A percentile compares a stretch with the other conserved stretches of the same genome.
phyloP scores from a whole-genome alignment of 2,113 vertebrate species.

The Cavia aperea region DNA sequence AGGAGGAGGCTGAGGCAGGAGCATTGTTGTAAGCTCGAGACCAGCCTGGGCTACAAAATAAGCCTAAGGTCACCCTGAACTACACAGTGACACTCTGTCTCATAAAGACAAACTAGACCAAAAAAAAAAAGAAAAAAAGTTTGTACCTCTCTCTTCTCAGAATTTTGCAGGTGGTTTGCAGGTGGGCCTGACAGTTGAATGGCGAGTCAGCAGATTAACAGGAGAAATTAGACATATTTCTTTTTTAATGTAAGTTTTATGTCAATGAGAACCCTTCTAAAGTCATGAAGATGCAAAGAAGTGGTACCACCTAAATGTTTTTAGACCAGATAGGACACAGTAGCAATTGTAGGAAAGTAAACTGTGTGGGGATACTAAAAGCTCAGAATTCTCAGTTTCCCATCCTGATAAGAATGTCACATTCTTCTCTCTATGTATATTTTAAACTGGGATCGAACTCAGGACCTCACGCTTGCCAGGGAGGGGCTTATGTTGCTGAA shows the following conservation, averaged over 20 bases:
- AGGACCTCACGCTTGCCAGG: too few species aligned
- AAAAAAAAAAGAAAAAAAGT: neutral
- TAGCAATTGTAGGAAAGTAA: neutral
- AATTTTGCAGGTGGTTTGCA: neutral
- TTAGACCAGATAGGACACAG: neutral
- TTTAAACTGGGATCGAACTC: too few species aligned
- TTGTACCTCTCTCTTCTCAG: neutral
- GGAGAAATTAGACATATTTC: slow-evolving; percentile 23
- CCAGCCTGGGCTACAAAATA: too few species aligned
- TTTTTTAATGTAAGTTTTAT: neutral
- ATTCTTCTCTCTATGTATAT: neutral
- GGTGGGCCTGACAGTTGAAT: neutral
- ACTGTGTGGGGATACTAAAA: neutral
- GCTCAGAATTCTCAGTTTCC: neutral
- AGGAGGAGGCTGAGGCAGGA: too few species aligned
- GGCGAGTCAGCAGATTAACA: neutral
- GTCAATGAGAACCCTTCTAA: neutral
- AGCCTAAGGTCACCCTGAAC: too few species aligned
- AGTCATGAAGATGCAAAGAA: neutral
- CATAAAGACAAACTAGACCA: too few species aligned
- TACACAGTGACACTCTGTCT: too few species aligned
- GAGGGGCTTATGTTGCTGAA: too few species aligned
- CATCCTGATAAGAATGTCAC: neutral
- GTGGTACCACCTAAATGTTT: neutral
- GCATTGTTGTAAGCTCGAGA: too few species aligned